Conservation (phyloP, 2,888 invertebrate species). For the Saturnia japonica region DNA sequence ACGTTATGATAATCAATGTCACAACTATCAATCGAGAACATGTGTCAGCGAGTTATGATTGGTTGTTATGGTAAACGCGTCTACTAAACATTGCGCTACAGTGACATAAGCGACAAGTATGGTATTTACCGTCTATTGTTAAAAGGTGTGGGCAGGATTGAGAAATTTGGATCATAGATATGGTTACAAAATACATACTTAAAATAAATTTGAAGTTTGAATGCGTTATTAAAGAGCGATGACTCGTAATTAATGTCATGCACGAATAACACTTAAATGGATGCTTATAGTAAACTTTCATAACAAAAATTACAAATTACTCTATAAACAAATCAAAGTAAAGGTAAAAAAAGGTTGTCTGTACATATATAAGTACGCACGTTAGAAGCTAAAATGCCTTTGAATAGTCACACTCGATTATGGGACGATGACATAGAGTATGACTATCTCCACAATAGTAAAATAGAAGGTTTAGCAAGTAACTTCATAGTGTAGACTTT, state of each 20-base stretch:
- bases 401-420: too few species aligned
- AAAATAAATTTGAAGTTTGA: conserved; percentile 5
- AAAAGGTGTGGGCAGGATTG: conserved; percentile 24
- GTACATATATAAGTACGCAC: too few species aligned
- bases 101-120: conserved; percentile 37
- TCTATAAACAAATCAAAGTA: background rate
- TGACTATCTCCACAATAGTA: too few species aligned
- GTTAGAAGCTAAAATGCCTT: too few species aligned
- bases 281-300: background rate
- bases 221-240: background rate
- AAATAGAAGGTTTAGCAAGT: too few species aligned
- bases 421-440: too few species aligned
- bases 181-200: conserved; percentile 14
- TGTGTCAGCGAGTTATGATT: conserved; percentile 42
- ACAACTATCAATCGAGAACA: conserved; percentile 48
- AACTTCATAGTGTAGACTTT: too few species aligned
- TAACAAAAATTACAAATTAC: background rate
- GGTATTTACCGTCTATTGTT: conserved; percentile 32
- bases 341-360: background rate
- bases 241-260: background rate
- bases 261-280: background rate
- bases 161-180: conserved; percentile 17
- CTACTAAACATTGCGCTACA: conserved; percentile 13
- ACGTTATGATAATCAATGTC: conserved; percentile 58
- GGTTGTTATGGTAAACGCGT: conserved; percentile 37